Evolutionary conservation across 2,888 invertebrate species (phyloP), one percentile per base, ranked within the genome.

Genomic region (Drosophila niveifrons): DNA sequence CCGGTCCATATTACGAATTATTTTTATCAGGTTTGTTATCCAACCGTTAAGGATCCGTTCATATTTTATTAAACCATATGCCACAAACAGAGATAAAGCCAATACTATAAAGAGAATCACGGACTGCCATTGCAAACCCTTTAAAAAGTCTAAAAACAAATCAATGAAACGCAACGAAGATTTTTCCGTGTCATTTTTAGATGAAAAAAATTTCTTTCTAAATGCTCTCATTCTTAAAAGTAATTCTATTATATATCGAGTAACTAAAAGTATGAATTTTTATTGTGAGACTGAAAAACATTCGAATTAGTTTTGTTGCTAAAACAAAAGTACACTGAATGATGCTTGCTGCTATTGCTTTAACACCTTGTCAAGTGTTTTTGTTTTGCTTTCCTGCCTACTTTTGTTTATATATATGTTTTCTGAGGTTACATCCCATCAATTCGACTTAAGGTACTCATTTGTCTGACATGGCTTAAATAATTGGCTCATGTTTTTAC

Each of bases 401-500:
- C 11, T 15, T 15, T 11, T 8, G 10, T 41, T 29, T 6, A 56
- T 15, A 17, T 44, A 55, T 9, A n/a, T n/a, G n/a, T n/a, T n/a
- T 17, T 17, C 1, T 43, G 1, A n/a, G 29, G 44, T 28, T 47
- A 57, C 36, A 57, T 4, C 11, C 29, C 28, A 55, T 44, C 47
- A 56, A 67, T 62, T 58, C 28, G 61, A 36, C 61, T 63, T 58
- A 17, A 58, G 52, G n/a, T 73, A 43, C 62, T 61, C 66, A 66
- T 66, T 55, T 50, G 39, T 28, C 29, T 64, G 67, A 59, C 63
- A 50, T 29, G 28, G 64, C 53, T 50, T 18, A 7, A 28, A 44
- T 59, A 63, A 63, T 63, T 66, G 64, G 63, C 79, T 10, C 46
- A 57, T 50, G 62, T 59, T 68, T 57, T 59, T 65, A 57, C 56